Evolutionary conservation across 1,140 invertebrate species (phyloP), one percentile per base, ranked within the genome.

Genomic region (Acarapis woodi): DNA sequence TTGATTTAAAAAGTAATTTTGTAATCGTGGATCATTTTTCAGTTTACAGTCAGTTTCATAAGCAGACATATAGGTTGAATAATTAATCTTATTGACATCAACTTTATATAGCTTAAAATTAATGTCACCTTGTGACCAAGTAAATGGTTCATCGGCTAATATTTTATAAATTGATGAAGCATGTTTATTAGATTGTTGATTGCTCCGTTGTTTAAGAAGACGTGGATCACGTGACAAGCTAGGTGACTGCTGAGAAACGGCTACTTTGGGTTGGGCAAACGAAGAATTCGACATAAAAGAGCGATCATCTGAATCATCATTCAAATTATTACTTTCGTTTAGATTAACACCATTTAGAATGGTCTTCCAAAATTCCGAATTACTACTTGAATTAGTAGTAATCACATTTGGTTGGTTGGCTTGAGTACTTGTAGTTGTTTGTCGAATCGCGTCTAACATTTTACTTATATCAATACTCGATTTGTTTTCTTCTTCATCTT

Each of bases 1-100:
- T n/a, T n/a, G n/a, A n/a, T 35, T 38, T 18, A 20, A 4, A 36
- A 44, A 39, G 23, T 37, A 45, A 32, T 44, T 46, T 12, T 42
- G 35, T 23, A 48, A 30, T 9, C 47, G 41, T 12, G 47, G 47
- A 45, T 48, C 47, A 31, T 43, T 45, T 4, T 42, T 39, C 4
- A 46, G 22, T 14, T 35, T 40, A 8, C 31, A 28, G 38, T 48
- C 45, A 5, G 26, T 33, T 4, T 41, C 38, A 41, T 37, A 44
- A 5, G 28, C 32, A 19, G 16, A 10, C 14, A 42, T 21, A 32
- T 45, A 44, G 3, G 34, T 28, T 14, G 40, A 41, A 29, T 48
- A 48, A 34, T 48, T 42, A 8, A 43, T 43, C 3, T 33, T 34
- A 14, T 25, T 25, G 15, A 39, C 26, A 14, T 21, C 24, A 4